Conservation (phyloP, 2,888 invertebrate genomes). For the Pollenia amentaria region DNA sequence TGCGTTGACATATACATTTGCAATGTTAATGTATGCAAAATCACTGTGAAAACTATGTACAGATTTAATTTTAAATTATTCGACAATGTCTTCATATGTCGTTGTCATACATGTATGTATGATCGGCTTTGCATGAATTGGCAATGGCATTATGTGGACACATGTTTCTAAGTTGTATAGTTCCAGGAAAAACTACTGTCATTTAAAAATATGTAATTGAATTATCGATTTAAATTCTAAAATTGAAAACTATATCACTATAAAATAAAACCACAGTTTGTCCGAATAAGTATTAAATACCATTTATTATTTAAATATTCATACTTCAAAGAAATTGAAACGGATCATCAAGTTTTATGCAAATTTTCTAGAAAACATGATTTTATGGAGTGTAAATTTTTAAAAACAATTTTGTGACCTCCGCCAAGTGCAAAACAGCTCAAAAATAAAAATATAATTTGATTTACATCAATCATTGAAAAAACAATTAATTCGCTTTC, state of each 20-base stretch:
- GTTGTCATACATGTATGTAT: too few relatives aligned
- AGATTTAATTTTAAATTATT: too few relatives aligned
- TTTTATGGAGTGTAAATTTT: neutral
- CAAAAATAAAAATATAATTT: neutral
- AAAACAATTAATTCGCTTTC: constrained; percentile 13
- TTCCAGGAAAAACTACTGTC: too few relatives aligned
- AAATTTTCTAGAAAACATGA: neutral
- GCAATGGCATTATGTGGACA: too few relatives aligned
- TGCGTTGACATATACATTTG: too few relatives aligned
- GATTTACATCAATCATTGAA: constrained; percentile 3
- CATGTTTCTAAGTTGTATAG: too few relatives aligned
- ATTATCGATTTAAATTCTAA: too few relatives aligned
- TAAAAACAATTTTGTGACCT: neutral
- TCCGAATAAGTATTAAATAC: neutral
- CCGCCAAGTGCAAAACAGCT: neutral
- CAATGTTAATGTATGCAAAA: too few relatives aligned
- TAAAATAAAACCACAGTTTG: neutral
- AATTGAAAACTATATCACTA: neutral
- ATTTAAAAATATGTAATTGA: too few relatives aligned
- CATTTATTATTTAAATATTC: neutral
- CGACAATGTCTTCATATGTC: too few relatives aligned
- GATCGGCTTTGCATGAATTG: too few relatives aligned
- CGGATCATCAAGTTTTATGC: neutral
- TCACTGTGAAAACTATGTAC: too few relatives aligned
- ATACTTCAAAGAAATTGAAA: neutral